Conservation (phyloP, 2,888 invertebrate species). For the Sisyra terminalis region DNA sequence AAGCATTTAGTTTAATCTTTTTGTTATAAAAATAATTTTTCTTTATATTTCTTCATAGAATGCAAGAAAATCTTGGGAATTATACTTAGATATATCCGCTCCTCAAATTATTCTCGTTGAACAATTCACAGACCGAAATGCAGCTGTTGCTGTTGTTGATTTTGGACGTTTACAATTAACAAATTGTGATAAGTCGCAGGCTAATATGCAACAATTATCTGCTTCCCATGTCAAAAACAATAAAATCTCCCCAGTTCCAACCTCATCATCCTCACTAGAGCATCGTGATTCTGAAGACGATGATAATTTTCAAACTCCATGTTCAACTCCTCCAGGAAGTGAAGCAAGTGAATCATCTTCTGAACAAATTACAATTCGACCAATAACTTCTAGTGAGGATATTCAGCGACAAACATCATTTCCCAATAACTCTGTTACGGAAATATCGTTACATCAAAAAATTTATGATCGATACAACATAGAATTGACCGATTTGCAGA, state of each 20-base stretch:
- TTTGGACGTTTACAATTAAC: constrained; percentile 69
- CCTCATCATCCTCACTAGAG: constrained; percentile 8
- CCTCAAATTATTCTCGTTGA: constrained; percentile 86
- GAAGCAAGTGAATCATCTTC: constrained; percentile 38
- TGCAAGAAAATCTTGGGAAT: constrained; percentile 63
- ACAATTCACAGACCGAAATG: constrained; percentile 55
- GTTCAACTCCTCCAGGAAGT: constrained; percentile 73
- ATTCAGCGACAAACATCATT: neutral
- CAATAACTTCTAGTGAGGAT: constrained; percentile 13
- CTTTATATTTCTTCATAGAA: constrained; percentile 8
- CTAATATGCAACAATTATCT: constrained; percentile 19
- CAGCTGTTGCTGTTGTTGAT: constrained; percentile 71
- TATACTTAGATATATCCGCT: constrained; percentile 82
- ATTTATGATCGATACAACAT: constrained; percentile 65
- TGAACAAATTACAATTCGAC: constrained; percentile 25
- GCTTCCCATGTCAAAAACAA: constrained; percentile 19
- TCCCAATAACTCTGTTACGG: constrained; percentile 26
- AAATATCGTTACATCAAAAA: constrained; percentile 44
- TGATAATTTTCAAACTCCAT: constrained; percentile 62
- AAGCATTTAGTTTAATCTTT: constrained; percentile 14
- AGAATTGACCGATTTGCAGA: constrained; percentile 69
- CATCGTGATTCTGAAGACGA: constrained; percentile 29
- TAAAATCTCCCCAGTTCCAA: constrained; percentile 19
- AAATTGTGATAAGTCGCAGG: constrained; percentile 21
- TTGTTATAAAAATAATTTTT: constrained; percentile 1